Base-by-base conservation (phyloP, 1,140 invertebrate species). In the Psilanteris sp. region DNA sequence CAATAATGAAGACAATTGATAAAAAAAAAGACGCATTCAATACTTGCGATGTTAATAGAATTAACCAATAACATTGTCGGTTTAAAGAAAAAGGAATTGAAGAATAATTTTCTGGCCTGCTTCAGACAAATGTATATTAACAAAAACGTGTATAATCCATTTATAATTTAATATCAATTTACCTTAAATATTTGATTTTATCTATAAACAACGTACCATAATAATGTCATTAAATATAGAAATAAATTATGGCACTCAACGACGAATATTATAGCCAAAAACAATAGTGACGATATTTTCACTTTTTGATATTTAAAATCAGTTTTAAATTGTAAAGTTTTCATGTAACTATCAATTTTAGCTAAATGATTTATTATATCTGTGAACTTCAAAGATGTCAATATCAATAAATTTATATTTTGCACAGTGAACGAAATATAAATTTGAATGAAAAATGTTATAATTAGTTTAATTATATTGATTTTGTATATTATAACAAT, bases 21-120 rank as follows among this genome's bases (percentile, higher is more conserved):
- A 22, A 4, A 44, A 44, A 61, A 9, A 74, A 14, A 8, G 61
- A 74, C 4, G 61, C 5, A n/a, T 74, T 74, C 4, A 74, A 54
- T 31, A 61, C 34, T 10, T 74, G 44, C 0, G 54, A 24, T 1
- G 14, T 32, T 24, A 54, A 15, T 2, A 74, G 5, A 22, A 61
- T 52, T 7, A 57, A 8, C 50, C 41, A 62, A 10, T 48, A 62
- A 15, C 62, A 1, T 57, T 68, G 64, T 8, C 44, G 22, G 4
- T 18, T 37, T 3, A 46, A 18, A 15, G 20, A 46, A 48, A 27
- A 46, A 0, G 20, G 4, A 15, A 29, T 2, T 15, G 9, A 4
- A 29, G 5, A 13, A 46, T 18, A n/a, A 4, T 27, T 13, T 4
- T 29, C 9, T 10, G 27, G 10, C 5, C 27, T 29, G 5, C 5